Conservation (phyloP, 1,140 invertebrate genomes). For the Thaumatotibia leucotreta region DNA sequence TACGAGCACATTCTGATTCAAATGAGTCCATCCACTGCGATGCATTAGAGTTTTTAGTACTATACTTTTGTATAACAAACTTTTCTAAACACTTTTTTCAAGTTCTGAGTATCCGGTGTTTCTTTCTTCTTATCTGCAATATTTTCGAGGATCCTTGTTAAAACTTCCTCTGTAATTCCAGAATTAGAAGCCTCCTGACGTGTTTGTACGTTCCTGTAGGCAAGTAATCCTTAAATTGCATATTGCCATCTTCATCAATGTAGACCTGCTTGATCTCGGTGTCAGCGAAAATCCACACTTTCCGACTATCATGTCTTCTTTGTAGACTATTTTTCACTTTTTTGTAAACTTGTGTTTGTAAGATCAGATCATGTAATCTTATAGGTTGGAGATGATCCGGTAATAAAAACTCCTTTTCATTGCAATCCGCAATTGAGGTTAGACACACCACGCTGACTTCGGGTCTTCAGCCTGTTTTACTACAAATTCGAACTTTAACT, state of each 20-base stretch:
- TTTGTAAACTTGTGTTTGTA: slow-evolving; percentile 33
- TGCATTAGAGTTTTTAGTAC: slow-evolving; percentile 26
- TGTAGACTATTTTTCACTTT: slow-evolving; percentile 48
- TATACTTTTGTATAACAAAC: slow-evolving; percentile 38
- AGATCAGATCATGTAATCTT: slow-evolving; percentile 23
- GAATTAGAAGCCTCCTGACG: slow-evolving; percentile 13
- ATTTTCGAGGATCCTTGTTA: slow-evolving; percentile 29
- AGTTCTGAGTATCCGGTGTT: slow-evolving; percentile 22
- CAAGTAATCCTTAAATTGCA: slow-evolving; percentile 32
- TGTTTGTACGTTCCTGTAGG: slow-evolving; percentile 26
- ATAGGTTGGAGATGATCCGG: slow-evolving; percentile 29
- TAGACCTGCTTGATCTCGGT: slow-evolving; percentile 25
- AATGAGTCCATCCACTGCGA: slow-evolving; percentile 38
- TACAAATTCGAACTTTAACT: slow-evolving; percentile 45
- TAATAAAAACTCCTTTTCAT: slow-evolving; percentile 23
- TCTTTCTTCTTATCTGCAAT: slow-evolving; percentile 27
- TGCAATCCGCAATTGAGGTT: slow-evolving; percentile 42
- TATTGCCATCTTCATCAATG: slow-evolving; percentile 32
- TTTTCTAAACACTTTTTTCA: slow-evolving; percentile 25
- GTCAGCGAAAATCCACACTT: slow-evolving; percentile 44
- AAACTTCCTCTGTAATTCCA: slow-evolving; percentile 23
- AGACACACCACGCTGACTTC: slow-evolving; percentile 46
- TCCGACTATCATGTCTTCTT: slow-evolving; percentile 46
- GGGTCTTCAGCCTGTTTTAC: slow-evolving; percentile 37
- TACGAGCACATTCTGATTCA: slow-evolving; percentile 33